Evolutionary conservation across 1,140 invertebrate genomes (phyloP).

Genomic region (Conus ventricosus): DNA sequence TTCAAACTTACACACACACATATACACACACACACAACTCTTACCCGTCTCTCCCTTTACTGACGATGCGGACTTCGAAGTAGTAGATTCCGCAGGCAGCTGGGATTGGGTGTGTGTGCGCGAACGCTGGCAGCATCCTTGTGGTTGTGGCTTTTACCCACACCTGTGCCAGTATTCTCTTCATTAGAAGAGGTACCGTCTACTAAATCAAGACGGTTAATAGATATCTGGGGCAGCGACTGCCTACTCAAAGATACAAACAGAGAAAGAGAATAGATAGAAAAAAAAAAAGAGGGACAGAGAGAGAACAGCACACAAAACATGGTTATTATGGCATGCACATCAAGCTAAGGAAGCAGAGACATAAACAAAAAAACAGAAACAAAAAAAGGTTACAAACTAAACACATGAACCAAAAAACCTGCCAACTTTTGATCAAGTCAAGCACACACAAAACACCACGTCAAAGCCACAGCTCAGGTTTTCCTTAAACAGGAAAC

Average conservation of each 20-base stretch:
- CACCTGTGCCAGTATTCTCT: slow-evolving; percentile 79
- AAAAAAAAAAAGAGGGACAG: not conserved
- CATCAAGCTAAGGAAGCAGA: not conserved
- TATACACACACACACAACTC: not conserved
- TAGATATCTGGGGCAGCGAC: not conserved
- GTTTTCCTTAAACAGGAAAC: too few species aligned
- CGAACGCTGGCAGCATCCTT: slow-evolving; percentile 98
- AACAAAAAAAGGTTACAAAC: too few species aligned
- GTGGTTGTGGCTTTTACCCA: slow-evolving; percentile 96
- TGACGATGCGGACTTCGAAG: slow-evolving; percentile 99
- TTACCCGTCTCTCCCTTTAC: slow-evolving; percentile 95
- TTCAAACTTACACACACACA: not conserved
- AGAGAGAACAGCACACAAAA: not conserved
- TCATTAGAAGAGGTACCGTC: not conserved
- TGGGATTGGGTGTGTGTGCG: slow-evolving; percentile 96
- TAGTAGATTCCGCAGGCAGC: slow-evolving; percentile 98
- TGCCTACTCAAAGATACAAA: not conserved
- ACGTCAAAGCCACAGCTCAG: too few species aligned
- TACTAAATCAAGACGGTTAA: not conserved
- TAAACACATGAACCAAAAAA: too few species aligned
- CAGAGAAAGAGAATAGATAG: not conserved
- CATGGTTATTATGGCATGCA: not conserved
- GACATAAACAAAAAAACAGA: too few species aligned
- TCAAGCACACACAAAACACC: too few species aligned
- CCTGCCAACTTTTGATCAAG: too few species aligned